Percentiles rank a stretch among this genome's conserved stretches.
Conservation (phyloP, 2,113 vertebrate species). For the Takifugu bimaculatus region DNA sequence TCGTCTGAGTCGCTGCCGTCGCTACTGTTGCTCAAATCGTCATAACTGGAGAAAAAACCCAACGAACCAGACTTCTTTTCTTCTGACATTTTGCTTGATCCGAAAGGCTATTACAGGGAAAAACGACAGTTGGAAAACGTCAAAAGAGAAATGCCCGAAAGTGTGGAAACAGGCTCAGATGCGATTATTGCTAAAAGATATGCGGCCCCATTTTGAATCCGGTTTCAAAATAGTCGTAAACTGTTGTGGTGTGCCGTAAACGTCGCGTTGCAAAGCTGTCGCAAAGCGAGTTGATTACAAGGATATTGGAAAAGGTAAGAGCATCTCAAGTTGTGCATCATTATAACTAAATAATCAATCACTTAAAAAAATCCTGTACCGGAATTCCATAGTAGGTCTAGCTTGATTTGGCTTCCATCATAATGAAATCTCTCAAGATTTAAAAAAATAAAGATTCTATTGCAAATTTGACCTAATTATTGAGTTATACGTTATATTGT, state of each 20-base stretch:
- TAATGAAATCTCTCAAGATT: no score
- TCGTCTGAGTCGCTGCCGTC: slow-evolving; percentile 70
- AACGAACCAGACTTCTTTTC: slow-evolving; percentile 80
- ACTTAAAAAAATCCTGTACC: no score
- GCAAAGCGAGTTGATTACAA: slow-evolving; percentile 27
- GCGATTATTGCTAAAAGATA: not conserved
- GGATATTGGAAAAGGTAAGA: slow-evolving; percentile 2
- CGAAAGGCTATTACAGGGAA: accelerated
- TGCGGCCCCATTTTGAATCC: slow-evolving; percentile 71
- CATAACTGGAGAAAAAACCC: slow-evolving; percentile 87
- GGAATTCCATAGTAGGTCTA: no score
- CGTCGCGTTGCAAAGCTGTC: slow-evolving; percentile 17
- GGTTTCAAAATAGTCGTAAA: slow-evolving; percentile 63
- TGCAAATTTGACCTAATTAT: no score
- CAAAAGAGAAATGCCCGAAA: not conserved
- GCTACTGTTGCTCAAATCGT: slow-evolving; percentile 73
- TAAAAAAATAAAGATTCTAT: no score
- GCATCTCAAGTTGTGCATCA: no score
- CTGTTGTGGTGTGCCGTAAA: not conserved
- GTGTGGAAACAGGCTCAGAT: no score
- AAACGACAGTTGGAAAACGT: no score
- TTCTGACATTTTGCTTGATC: slow-evolving; percentile 71
- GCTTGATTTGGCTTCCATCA: no score
- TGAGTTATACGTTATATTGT: no score
- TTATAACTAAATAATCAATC: no score